Base-by-base conservation (phyloP, 1,140 invertebrate species). In the Galleria mellonella region DNA sequence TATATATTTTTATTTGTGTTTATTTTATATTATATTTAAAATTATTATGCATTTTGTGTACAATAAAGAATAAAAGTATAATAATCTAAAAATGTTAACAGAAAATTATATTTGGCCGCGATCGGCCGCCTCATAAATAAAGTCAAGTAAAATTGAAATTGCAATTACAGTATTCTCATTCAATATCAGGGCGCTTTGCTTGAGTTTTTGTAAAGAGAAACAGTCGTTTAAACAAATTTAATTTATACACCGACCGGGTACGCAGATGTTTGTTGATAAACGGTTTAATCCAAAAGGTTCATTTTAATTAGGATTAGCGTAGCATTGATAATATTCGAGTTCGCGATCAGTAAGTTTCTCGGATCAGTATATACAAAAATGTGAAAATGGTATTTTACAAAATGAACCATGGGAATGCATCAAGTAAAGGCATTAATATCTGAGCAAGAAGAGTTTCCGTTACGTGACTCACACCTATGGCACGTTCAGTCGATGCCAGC, bases 381-480 rank as follows among this genome's bases (percentile, higher is more conserved):
- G 42, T 31, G 32, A 11, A 29, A 30, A 47, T 47, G 42, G 41
- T 41, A 36, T 37, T 23, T 40, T 32, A 43, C 28, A 39, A 56
- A 55, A 45, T 56, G 51, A 56, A 51, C 55, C 47, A 60, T 63
- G 59, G 54, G 63, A 67, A 76, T 65, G 62, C 62, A 71, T 72
- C 57, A 64, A 54, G 63, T 50, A 50, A 32, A 67, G 63, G 66
- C 68, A 77, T 76, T 57, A 74, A 70, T 74, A 72, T 74, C 60
- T 50, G 67, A 72, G 69, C 64, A 66, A 68, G 74, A 68, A 70
- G 70, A 57, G 66, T 79, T 78, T 82, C 81, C 77, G 77, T 78
- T 84, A 84, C 79, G 79, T 84, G 79, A 84, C 77, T 84, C 77
- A 84, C 67, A 70, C 57, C 52, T 67, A 65, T 71, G 72, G 79